Conservation (phyloP, 1,140 invertebrate genomes). For the Calliopsis andreniformis region DNA sequence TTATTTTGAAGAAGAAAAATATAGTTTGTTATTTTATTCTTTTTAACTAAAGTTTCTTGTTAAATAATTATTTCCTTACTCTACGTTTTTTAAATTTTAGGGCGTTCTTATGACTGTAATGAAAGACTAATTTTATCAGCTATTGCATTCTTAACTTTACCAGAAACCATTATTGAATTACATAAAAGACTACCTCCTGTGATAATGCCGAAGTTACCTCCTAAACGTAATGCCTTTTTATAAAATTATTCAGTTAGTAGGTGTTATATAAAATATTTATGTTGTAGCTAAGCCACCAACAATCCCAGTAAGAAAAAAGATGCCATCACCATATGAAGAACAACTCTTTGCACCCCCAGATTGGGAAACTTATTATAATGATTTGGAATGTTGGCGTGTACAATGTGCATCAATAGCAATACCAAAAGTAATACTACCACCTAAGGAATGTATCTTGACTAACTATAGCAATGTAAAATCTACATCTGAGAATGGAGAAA, state of each 20-base stretch:
- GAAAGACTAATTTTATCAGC: constrained; percentile 75
- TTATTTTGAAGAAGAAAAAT: constrained; percentile 73
- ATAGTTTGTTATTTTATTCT: constrained; percentile 63
- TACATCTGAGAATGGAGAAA: no score
- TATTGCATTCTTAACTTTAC: constrained; percentile 75
- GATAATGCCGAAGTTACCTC: constrained; percentile 42
- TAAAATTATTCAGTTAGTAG: constrained; percentile 2
- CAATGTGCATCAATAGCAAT: constrained; percentile 40
- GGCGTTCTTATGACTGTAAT: constrained; percentile 71
- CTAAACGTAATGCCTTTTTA: constrained; percentile 69
- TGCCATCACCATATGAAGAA: constrained; percentile 68
- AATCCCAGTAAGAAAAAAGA: constrained; percentile 35
- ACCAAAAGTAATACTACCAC: constrained; percentile 66
- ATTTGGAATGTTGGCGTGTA: constrained; percentile 60
- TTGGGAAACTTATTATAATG: constrained; percentile 63
- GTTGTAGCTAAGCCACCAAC: constrained; percentile 50
- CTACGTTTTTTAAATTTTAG: constrained; percentile 60
- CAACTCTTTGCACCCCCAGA: constrained; percentile 56
- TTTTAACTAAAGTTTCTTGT: neutral
- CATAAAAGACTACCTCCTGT: constrained; percentile 70
- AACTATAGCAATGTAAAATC: neutral
- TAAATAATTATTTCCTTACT: constrained; percentile 3
- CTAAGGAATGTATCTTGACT: constrained; percentile 18
- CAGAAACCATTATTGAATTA: constrained; percentile 71
- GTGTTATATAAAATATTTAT: constrained; percentile 16